Evolutionary conservation across 2,888 invertebrate genomes (phyloP).

Genomic region (Tridacna gigas): DNA sequence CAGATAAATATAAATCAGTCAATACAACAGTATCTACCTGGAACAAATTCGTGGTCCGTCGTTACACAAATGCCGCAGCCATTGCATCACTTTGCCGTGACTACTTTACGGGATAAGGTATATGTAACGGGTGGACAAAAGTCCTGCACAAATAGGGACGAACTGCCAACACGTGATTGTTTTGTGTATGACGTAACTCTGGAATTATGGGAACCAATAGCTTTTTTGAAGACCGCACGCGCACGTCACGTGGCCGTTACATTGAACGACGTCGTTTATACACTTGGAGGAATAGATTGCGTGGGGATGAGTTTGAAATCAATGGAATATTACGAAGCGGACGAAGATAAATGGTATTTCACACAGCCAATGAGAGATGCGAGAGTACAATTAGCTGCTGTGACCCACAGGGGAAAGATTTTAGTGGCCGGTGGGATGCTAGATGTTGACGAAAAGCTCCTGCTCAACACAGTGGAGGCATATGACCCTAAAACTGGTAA

Average conservation of each 20-base stretch:
- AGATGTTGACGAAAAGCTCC: constrained; percentile 53
- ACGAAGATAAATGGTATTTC: constrained; percentile 68
- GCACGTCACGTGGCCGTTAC: constrained; percentile 70
- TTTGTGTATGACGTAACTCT: constrained; percentile 64
- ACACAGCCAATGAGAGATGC: constrained; percentile 66
- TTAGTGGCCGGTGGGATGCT: constrained; percentile 76
- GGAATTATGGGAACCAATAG: constrained; percentile 64
- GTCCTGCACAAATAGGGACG: constrained; percentile 1
- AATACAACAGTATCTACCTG: constrained; percentile 68
- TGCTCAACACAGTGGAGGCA: constrained; percentile 75
- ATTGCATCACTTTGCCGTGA: constrained; percentile 73
- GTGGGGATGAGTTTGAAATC: constrained; percentile 69
- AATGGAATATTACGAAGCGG: constrained; percentile 73
- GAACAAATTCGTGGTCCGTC: constrained; percentile 67
- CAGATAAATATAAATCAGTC: constrained; percentile 49
- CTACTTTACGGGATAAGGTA: constrained; percentile 64
- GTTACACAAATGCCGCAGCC: constrained; percentile 68
- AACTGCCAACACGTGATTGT: constrained; percentile 61
- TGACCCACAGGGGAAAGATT: constrained; percentile 66
- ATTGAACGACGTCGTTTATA: constrained; percentile 69
- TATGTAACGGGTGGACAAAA: constrained; percentile 73
- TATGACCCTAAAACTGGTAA: constrained; percentile 72
- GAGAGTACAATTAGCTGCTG: constrained; percentile 70
- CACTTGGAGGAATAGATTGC: constrained; percentile 73
- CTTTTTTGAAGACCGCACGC: constrained; percentile 66